Conservation (phyloP, 2,888 invertebrate species). For the Drosophila maculinotata region DNA sequence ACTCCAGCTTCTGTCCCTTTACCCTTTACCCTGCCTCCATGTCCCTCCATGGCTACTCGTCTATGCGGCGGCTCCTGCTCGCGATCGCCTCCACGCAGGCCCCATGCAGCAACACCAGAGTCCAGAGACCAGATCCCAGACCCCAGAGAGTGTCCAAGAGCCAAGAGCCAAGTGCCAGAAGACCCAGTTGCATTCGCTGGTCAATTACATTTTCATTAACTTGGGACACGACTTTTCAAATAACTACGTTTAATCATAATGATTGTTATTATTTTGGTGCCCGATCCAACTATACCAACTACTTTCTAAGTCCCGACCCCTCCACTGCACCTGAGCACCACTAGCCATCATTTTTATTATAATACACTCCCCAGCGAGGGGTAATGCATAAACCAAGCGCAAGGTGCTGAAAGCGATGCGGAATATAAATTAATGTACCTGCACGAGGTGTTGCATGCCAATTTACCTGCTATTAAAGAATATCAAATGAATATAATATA, state of each 20-base stretch:
- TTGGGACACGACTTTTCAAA: conserved; percentile 85
- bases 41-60: conserved; percentile 34
- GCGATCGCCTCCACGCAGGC: conserved; percentile 46
- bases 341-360: conserved; percentile 56
- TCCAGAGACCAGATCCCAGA: conserved; percentile 5
- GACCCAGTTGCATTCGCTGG: conserved; percentile 81
- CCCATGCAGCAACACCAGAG: conserved; percentile 53
- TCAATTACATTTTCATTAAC: conserved; percentile 86
- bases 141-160: conserved; percentile 13
- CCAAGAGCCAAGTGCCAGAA: conserved; percentile 32
- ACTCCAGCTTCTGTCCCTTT: conserved; percentile 14
- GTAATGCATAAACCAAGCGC: conserved; percentile 42
- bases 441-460: conserved; percentile 40
- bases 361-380: conserved; percentile 37
- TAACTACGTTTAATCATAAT: conserved; percentile 85
- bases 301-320: conserved; percentile 60
- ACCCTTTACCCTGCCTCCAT: not conserved
- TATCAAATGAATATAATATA: conserved; percentile 3
- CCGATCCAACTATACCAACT: conserved; percentile 27
- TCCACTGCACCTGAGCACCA: not conserved
- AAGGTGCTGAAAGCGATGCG: conserved; percentile 74
- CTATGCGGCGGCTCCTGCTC: conserved; percentile 49
- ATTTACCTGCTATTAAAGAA: conserved; percentile 37
- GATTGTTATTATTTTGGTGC: conserved; percentile 83
- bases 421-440: conserved; percentile 62